phyloP scores from a whole-genome alignment of 2,888 invertebrate species.

The Sepiola atlantica region DNA sequence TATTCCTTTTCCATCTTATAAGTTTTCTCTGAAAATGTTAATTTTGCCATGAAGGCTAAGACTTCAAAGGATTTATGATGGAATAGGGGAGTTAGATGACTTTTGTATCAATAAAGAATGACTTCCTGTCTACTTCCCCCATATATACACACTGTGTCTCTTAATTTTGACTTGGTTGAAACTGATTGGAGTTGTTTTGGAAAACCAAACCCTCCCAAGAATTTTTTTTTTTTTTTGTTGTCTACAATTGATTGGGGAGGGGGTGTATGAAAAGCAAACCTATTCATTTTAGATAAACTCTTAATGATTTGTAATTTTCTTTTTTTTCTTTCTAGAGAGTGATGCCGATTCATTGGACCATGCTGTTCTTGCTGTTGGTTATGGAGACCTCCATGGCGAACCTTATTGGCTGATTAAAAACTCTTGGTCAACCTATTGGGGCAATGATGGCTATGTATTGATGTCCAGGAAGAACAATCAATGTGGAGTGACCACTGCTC shows the following conservation, averaged over 20 bases:
- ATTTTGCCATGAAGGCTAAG: no score
- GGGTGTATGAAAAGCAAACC: no score
- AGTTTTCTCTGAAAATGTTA: no score
- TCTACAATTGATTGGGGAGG: background rate
- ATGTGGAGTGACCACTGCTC: conserved; percentile 94
- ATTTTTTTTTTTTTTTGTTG: background rate
- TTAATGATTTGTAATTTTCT: background rate
- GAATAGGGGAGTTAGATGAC: no score
- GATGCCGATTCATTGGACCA: conserved; percentile 88
- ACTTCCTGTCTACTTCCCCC: no score
- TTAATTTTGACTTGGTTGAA: no score
- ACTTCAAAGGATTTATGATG: no score
- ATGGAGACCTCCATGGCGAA: conserved; percentile 87
- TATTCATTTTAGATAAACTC: background rate
- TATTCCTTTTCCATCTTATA: no score
- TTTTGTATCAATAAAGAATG: no score
- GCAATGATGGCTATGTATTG: conserved; percentile 94
- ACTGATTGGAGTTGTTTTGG: background rate
- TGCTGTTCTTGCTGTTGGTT: conserved; percentile 94
- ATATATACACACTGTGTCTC: background rate
- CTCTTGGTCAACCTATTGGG: conserved; percentile 98
- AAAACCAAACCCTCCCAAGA: background rate
- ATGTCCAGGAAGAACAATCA: conserved; percentile 93
- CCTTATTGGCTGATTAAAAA: conserved; percentile 96
- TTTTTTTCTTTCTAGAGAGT: conserved; percentile 79